Evolutionary conservation across 2,888 invertebrate genomes (phyloP).

Genomic region (Linyphia triangularis): DNA sequence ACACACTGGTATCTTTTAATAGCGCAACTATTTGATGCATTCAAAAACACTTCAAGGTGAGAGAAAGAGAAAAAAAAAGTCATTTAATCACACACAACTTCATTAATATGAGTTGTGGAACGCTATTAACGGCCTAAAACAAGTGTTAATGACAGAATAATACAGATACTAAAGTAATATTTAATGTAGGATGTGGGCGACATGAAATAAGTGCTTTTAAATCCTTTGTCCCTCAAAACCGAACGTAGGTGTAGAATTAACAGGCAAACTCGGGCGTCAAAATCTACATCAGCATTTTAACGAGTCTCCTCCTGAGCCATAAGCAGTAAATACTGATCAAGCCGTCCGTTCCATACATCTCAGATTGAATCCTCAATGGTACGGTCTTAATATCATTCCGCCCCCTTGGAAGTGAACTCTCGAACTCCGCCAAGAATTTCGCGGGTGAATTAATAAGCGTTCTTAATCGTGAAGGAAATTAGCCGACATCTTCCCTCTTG

Average conservation of each 20-base stretch:
- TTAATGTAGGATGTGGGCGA: conserved; percentile 25
- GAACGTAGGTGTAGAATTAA: conserved; percentile 37
- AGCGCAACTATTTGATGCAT: no score
- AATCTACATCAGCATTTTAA: conserved; percentile 11
- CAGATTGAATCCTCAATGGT: neutral
- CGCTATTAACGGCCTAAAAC: neutral
- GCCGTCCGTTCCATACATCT: neutral
- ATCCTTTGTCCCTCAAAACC: neutral
- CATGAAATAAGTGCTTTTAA: conserved; percentile 29
- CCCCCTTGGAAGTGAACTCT: neutral
- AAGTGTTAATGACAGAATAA: conserved; percentile 32
- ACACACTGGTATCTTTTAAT: no score
- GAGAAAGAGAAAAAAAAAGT: neutral
- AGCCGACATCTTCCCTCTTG: conserved; percentile 25
- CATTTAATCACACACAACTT: neutral
- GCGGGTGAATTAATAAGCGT: conserved; percentile 44
- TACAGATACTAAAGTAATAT: conserved; percentile 35
- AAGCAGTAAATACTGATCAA: no score
- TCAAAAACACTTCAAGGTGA: neutral
- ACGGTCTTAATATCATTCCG: neutral
- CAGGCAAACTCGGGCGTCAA: conserved; percentile 6
- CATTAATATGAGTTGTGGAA: conserved; percentile 8
- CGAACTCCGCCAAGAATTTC: neutral
- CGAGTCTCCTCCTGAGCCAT: neutral
- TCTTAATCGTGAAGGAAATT: conserved; percentile 55